Base-by-base conservation (phyloP, 2,113 vertebrate species). In the Microcebus griseorufus region DNA sequence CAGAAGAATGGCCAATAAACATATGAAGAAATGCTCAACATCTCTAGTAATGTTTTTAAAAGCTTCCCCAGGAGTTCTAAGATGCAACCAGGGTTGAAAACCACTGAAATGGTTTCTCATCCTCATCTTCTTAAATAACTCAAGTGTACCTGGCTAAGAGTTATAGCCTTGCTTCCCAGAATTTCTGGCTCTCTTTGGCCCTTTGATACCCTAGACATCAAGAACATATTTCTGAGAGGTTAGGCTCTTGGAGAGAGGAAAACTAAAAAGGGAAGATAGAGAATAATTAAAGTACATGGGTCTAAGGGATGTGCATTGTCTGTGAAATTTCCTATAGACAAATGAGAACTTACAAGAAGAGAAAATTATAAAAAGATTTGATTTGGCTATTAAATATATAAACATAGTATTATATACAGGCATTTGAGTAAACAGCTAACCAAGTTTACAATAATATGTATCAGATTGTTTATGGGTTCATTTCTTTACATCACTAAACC, bases 161-260 rank as follows among this genome's bases (percentile, higher is more conserved):
- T 73, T 48, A 90, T 5, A 70, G 27, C 34, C 32, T 84, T 88
- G 11, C 7, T 22, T 80, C 6, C 14, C 39, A 96, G 64, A 51
- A 6, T 75, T 87, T 90, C 37, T 70, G 16, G 53, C 17, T 92
- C 2, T 73, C 55, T 80, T 76, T 95, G n/a, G 45, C 12, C 69
- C 25, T 89, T 75, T 75, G 10, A 60, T 60, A 80, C 9, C 67
- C n/a, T 90, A 51, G 42, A 83, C 23, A 84, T 60, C 20, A 76
- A 65, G 25, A 95, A 88, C 5, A 42, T 64, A 81, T 67, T 91
- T 81, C 72, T 96, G 51, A 95, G 27, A 85, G n/a, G 9, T 55
- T 32, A 53, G 53, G 65, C 7, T 73, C 60, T 29, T 51, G 13
- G 22, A 70, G 58, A 93, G 6, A 14, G 12, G 37, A 45, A 64